Base-by-base conservation (phyloP, 2,888 invertebrate genomes). In the Lissonota sp. region DNA sequence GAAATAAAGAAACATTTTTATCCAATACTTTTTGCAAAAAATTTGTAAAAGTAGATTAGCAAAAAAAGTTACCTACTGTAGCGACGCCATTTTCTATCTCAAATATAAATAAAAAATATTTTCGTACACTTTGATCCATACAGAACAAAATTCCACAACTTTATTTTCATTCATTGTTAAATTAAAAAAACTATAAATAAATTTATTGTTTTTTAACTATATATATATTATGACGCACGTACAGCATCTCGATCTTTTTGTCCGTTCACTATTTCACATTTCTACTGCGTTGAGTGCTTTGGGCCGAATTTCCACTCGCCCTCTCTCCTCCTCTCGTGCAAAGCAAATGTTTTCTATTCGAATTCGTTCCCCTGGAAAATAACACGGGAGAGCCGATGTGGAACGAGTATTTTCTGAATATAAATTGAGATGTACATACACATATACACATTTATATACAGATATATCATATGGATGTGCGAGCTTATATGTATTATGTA, bases 271-370 rank as follows among this genome's bases (percentile, higher is more conserved):
- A 44, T 42, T 14, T 44, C 53, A 63, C 64, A 71, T 64, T 60
- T 73, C 14, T 14, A 58, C 66, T 53, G 49, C 46, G 76, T 72
- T 46, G 78, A 62, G 81, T 70, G 78, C 73, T 74, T 69, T 40
- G 46, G 70, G 64, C 57, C 57, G 40, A n/a, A 53, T 53, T 26
- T 26, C 26, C 44, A 69, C 44, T 67, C 46, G 10, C 40, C 71
- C 40, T 58, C 83, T 67, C 76, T 69, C 70, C 63, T 53, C 62
- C 67, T 55, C 72, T 53, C 14, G 14, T 53, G 66, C 66, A 75
- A 70, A 80, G 83, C 81, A 85, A 88, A 87, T 86, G 86, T 85
- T 85, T 85, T 86, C 86, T 84, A 86, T 89, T 88, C 85, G 86
- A 79, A 82, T 84, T 84, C 88, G 83, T 73, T 86, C 86, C 84